A percentile compares a stretch with the other conserved stretches of the same genome.
Evolutionary conservation across 2,888 invertebrate genomes (phyloP).

Genomic region (Drosophila picticornis): DNA sequence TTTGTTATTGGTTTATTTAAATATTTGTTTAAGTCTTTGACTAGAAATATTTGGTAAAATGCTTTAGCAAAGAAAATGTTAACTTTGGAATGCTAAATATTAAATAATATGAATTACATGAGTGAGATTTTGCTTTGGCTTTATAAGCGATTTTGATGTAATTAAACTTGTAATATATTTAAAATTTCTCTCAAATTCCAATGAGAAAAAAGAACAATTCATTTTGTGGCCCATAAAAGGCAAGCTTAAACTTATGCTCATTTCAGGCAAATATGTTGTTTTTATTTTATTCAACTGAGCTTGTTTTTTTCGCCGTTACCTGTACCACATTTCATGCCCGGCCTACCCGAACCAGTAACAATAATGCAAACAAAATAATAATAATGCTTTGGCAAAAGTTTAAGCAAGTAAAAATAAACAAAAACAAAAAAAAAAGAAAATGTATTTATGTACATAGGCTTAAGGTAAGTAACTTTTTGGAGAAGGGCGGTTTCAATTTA

Average conservation of each 20-base stretch:
- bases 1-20: slow-evolving; percentile 41
- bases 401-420: slow-evolving; percentile 39
- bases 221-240: slow-evolving; percentile 22
- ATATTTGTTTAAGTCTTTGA: background rate
- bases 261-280: slow-evolving; percentile 12
- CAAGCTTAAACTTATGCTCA: slow-evolving; percentile 28
- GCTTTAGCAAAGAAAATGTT: background rate
- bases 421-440: background rate
- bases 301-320: slow-evolving; percentile 31
- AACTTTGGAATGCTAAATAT: background rate
- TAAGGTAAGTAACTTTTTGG: slow-evolving; percentile 31
- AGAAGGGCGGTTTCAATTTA: slow-evolving; percentile 60
- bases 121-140: background rate
- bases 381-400: slow-evolving; percentile 62
- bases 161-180: background rate
- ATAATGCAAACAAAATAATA: slow-evolving; percentile 56
- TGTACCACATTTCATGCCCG: slow-evolving; percentile 31
- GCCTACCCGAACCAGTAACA: slow-evolving; percentile 6
- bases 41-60: background rate
- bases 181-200: background rate
- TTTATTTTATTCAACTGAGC: slow-evolving; percentile 15
- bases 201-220: background rate
- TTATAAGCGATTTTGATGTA: background rate
- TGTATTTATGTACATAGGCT: slow-evolving; percentile 15
- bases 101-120: background rate